phyloP scores from a whole-genome alignment of 2,113 vertebrate species.

The Pollimyrus isidori region DNA sequence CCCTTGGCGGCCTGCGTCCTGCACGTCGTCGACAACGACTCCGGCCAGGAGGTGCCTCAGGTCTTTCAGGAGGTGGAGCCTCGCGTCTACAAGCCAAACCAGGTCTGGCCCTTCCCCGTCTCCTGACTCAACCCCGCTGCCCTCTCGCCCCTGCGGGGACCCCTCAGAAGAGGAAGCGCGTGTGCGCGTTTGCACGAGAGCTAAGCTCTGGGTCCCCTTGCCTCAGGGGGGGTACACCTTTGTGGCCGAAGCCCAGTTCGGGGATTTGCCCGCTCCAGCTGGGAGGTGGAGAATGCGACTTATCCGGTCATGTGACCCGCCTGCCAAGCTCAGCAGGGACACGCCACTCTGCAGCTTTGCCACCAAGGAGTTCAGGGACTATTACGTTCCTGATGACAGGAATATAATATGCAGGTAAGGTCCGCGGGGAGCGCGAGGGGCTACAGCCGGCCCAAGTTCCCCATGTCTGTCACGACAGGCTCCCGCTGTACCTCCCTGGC shows the following conservation, averaged over 20 bases:
- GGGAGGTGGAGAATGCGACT: conserved; percentile 74
- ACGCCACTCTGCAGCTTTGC: conserved; percentile 55
- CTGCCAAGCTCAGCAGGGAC: conserved; percentile 58
- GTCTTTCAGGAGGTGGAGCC: conserved; percentile 64
- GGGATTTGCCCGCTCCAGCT: conserved; percentile 41
- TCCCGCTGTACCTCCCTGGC: background rate
- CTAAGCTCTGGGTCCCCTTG: background rate
- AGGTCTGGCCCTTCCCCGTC: conserved; percentile 56
- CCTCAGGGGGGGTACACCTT: conserved; percentile 82
- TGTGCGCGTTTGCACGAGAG: background rate
- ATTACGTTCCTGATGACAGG: conserved; percentile 76
- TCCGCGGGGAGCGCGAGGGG: background rate
- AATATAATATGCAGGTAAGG: conserved; percentile 78
- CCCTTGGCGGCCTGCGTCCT: conserved; percentile 61
- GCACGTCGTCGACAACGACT: conserved; percentile 83
- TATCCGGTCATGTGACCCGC: conserved; percentile 59
- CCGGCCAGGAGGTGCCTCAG: conserved; percentile 67
- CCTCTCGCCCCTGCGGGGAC: background rate
- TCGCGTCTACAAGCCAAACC: conserved; percentile 71
- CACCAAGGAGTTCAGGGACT: conserved; percentile 69
- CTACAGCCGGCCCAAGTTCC: background rate
- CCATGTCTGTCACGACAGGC: background rate
- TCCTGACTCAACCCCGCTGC: background rate
- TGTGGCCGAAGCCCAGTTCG: conserved; percentile 65
- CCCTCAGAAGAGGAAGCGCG: background rate